phyloP scores from a whole-genome alignment of 2,797 vertebrate genomes.

The Pangasius macronema region DNA sequence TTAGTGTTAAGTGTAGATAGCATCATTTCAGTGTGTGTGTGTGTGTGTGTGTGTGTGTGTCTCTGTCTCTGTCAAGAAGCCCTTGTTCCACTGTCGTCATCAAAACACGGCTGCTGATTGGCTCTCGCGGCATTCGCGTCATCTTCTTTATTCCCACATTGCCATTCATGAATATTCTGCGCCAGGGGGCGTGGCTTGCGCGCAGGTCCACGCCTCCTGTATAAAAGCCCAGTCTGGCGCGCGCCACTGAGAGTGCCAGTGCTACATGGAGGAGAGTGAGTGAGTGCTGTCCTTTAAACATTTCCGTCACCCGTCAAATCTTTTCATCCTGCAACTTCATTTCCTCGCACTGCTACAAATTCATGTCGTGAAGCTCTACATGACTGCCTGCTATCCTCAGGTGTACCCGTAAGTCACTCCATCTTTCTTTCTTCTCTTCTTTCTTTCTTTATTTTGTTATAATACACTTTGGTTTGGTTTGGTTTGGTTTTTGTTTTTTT shows the following conservation, averaged over 20 bases:
- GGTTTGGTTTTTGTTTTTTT: neutral
- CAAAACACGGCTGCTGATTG: conserved; percentile 25
- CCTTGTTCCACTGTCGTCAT: conserved; percentile 25
- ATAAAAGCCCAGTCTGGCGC: conserved; percentile 17
- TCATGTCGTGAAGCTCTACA: conserved; percentile 32
- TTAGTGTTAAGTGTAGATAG: neutral
- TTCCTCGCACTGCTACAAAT: neutral
- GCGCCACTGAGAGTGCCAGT: neutral
- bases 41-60: conserved; percentile 15
- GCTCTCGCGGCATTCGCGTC: neutral
- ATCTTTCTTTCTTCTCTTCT: neutral
- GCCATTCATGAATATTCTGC: conserved; percentile 47
- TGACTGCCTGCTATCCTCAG: conserved; percentile 41
- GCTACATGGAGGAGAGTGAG: neutral
- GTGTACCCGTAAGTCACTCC: conserved; percentile 28
- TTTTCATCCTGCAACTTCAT: neutral
- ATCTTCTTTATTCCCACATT: neutral
- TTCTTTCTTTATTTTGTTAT: no score
- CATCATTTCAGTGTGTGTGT: conserved; percentile 21
- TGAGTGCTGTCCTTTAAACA: neutral
- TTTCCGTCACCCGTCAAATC: neutral
- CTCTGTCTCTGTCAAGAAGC: neutral
- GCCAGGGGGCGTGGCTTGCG: neutral
- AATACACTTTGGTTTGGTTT: neutral
- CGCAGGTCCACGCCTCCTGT: conserved; percentile 22